phyloP scores from a whole-genome alignment of 64 coral and sea anemone genomes.

The Stichodactyla mertensii region DNA sequence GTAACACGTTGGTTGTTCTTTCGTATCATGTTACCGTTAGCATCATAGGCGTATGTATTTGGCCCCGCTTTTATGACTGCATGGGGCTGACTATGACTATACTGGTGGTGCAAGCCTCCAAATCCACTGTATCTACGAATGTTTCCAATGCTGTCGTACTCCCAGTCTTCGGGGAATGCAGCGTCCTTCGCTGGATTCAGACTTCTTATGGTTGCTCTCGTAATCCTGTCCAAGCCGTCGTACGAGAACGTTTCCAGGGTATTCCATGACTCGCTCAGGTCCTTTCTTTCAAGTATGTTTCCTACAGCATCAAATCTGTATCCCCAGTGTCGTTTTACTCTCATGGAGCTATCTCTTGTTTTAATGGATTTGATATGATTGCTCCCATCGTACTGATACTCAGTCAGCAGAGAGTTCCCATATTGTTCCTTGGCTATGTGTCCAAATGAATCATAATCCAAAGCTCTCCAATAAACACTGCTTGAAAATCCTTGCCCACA shows the following conservation, averaged over 20 bases:
- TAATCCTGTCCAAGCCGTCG: constrained; percentile 6
- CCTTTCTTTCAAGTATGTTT: constrained; percentile 12
- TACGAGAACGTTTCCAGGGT: not conserved
- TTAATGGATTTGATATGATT: constrained; percentile 17
- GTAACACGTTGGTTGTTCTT: not conserved
- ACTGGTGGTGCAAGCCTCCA: constrained; percentile 17
- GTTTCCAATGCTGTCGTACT: constrained; percentile 13
- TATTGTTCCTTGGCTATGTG: constrained; percentile 20
- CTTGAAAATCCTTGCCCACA: not conserved
- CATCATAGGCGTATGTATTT: constrained; percentile 11
- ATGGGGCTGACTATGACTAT: constrained; percentile 2
- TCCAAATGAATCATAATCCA: constrained; percentile 16
- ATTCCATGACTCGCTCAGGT: not conserved
- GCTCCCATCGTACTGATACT: not conserved
- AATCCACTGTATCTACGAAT: constrained; percentile 13
- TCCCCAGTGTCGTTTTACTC: constrained; percentile 1
- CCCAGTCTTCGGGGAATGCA: constrained; percentile 9
- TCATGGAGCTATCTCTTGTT: not conserved
- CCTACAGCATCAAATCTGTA: constrained; percentile 1
- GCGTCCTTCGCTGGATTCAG: not conserved
- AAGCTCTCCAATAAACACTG: not conserved
- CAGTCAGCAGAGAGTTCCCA: constrained; percentile 4
- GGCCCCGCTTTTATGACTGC: not conserved
- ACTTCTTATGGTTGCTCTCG: not conserved
- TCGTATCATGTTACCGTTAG: constrained; percentile 16